phyloP scores from a whole-genome alignment of 2,797 vertebrate genomes.

The Periophthalmus magnuspinnatus region DNA sequence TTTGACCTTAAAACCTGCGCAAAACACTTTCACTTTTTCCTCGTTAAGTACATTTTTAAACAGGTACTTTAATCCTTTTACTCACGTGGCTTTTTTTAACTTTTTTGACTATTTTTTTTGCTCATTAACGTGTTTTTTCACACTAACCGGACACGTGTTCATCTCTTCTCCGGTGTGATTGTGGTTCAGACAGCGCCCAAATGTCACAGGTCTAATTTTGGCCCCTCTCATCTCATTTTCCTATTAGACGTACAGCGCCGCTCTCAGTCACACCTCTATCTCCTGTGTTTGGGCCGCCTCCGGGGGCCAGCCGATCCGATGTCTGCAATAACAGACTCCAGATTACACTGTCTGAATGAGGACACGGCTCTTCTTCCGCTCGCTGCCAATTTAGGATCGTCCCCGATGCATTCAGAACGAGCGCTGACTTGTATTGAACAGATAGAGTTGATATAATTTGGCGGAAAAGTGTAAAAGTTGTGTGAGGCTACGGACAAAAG shows the following conservation, averaged over 20 bases:
- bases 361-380: conserved; percentile 50
- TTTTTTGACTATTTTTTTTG: no score
- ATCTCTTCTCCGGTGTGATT: conserved; percentile 26
- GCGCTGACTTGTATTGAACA: conserved; percentile 51
- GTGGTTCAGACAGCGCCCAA: conserved; percentile 48
- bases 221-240: conserved; percentile 74
- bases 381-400: conserved; percentile 65
- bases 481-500: conserved; percentile 14
- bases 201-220: conserved; percentile 62
- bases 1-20: no score
- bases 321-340: conserved; percentile 75
- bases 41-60: no score
- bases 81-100: no score
- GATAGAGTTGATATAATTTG: conserved; percentile 47
- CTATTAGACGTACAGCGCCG: conserved; percentile 73
- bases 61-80: no score
- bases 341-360: conserved; percentile 72
- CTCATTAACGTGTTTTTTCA: no score
- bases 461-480: conserved; percentile 26
- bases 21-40: no score
- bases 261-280: conserved; percentile 70
- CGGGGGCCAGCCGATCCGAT: conserved; percentile 59
- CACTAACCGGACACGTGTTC: conserved; percentile 2
- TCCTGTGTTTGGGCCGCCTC: conserved; percentile 46
- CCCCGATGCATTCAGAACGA: conserved; percentile 48